Base-by-base conservation (phyloP, 1,140 invertebrate genomes). In the Solenopsis fugax region DNA sequence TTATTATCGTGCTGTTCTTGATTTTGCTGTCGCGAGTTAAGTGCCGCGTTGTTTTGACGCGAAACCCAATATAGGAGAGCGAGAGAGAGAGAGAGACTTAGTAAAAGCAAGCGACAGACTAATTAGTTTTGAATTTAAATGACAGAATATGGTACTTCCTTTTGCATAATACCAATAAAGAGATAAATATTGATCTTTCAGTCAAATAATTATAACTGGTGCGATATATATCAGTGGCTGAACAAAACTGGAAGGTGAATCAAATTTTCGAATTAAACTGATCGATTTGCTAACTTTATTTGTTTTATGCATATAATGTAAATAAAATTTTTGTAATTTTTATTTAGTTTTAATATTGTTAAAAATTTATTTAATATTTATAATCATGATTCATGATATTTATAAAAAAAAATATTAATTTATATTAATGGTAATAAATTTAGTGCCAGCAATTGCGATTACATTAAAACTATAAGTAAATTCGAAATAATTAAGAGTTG, bases 1-100 rank as follows among this genome's bases (percentile, higher is more conserved):
- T 56, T 82, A 80, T 80, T 52, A 67, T 29, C 45, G 24, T 48
- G 18, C 24, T 24, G 21, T 84, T 84, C 52, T 37, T 48, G 41
- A 58, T 58, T 71, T 34, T 62, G 4, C 34, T 34, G 21, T 75
- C 41, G 69, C n/a, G 54, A 58, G 41, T 84, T 21, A 12, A 48
- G 34, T 60, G 13, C 24, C 24, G 13, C n/a, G 29, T 12, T 71
- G 37, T 81, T 71, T 71, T 12, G 34, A 37, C 50, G 48, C 34
- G 13, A 69, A 69, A 78, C 24, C 12, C 60, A 65, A 58, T 56
- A 41, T 21, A 34, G 29, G 9, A 58, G 4, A 9, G n/a, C n/a
- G n/a, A n/a, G 1, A 4, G 4, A 37, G n/a, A 29, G 5, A 24
- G 18, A n/a, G 1, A 41, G 37, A 34, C 18, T 6, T 58, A 56